A percentile compares a stretch with the other conserved stretches of the same genome.
phyloP scores from a whole-genome alignment of 2,113 vertebrate species.

The Myrmophylax atrothorax region DNA sequence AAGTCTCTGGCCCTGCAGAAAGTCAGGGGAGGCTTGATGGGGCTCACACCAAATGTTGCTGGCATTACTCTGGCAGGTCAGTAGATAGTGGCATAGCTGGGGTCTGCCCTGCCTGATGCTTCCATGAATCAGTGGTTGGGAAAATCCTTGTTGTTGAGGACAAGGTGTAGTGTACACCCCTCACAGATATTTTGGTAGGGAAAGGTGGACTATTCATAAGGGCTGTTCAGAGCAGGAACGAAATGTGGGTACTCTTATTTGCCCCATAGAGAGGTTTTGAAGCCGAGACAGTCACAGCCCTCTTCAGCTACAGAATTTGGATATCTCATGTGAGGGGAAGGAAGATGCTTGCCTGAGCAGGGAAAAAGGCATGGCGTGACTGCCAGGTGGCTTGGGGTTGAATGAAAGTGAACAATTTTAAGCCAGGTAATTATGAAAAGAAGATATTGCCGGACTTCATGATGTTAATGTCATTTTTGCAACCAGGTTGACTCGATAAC shows the following conservation, averaged over 20 bases:
- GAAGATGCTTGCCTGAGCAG: not conserved
- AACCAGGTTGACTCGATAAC: not conserved
- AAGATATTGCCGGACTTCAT: not conserved
- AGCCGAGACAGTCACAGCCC: not conserved
- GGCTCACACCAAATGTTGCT: fast-evolving
- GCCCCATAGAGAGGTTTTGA: not conserved
- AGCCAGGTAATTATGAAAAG: not conserved
- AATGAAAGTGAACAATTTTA: not conserved
- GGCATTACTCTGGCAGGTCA: not conserved
- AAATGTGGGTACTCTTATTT: not conserved
- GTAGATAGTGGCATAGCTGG: not conserved
- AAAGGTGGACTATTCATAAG: not conserved
- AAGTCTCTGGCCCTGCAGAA: not conserved
- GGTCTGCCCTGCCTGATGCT: not conserved
- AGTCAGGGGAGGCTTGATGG: not conserved
- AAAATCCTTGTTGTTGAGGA: not conserved
- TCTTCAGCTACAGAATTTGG: not conserved
- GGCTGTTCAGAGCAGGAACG: fast-evolving
- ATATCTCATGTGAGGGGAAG: not conserved
- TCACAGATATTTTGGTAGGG: fast-evolving
- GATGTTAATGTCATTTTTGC: not conserved
- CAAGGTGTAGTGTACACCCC: not conserved
- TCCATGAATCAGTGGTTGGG: not conserved
- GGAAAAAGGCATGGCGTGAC: not conserved
- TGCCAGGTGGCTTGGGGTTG: not conserved